Percentiles rank a stretch among this genome's conserved stretches.
Evolutionary conservation across 2,113 vertebrate genomes (phyloP).

Genomic region (Elgaria multicarinata): DNA sequence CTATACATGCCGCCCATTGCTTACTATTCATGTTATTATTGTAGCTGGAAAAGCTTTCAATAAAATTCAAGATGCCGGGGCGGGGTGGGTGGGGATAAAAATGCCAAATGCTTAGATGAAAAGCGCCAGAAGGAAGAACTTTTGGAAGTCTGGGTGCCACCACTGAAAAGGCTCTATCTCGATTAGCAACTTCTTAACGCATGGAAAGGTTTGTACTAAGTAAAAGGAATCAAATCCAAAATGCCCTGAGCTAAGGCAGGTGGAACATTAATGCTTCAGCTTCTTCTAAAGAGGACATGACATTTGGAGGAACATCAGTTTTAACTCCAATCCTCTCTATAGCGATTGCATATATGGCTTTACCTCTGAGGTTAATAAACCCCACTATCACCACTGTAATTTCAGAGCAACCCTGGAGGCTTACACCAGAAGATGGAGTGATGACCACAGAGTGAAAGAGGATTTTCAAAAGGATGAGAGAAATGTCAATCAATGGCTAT

Average conservation of each 20-base stretch:
- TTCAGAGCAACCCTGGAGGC: neutral
- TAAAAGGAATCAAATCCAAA: neutral
- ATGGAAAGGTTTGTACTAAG: neutral
- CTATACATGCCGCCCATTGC: neutral
- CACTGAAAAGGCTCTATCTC: neutral
- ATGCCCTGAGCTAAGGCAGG: neutral
- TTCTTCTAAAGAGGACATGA: neutral
- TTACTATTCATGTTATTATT: neutral
- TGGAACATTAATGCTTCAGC: neutral
- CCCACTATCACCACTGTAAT: too few species aligned
- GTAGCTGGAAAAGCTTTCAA: neutral
- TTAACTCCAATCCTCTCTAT: too few species aligned
- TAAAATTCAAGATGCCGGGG: too few species aligned
- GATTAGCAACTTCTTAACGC: neutral
- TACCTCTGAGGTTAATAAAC: neutral
- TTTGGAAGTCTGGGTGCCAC: neutral
- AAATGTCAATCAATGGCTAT: neutral
- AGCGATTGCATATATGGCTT: neutral
- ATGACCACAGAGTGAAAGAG: neutral
- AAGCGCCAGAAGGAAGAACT: neutral
- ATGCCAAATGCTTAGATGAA: neutral
- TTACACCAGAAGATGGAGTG: neutral
- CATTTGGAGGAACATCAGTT: neutral
- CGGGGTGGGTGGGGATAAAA: too few species aligned
- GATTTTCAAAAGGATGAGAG: neutral